These are phyloP conservation scores for Drosophila gunungcola DNA, from an alignment of 1,140 invertebrate species.

Conservation along the genomic window DNA sequence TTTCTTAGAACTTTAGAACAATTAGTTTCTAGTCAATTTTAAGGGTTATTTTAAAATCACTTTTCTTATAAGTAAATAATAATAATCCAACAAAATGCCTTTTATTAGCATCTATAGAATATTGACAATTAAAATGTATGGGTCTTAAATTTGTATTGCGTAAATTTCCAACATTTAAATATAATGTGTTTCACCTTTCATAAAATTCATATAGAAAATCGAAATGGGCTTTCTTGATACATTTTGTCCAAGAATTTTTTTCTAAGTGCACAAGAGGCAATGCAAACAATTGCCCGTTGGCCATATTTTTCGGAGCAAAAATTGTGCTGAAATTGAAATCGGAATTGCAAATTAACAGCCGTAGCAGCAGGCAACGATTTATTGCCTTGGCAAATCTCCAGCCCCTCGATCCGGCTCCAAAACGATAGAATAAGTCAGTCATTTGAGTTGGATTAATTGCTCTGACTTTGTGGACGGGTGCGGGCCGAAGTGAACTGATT, in stretches of 20 bases:
- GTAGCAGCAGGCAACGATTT: constrained; percentile 54
- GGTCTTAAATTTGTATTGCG: too few species aligned
- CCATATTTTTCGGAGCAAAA: constrained; percentile 77
- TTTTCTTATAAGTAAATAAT: too few species aligned
- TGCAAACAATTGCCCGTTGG: constrained; percentile 49
- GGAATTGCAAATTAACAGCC: constrained; percentile 84
- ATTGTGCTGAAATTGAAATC: constrained; percentile 82
- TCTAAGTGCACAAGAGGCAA: constrained; percentile 3
- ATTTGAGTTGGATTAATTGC: constrained; percentile 80
- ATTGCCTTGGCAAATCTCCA: constrained; percentile 48
- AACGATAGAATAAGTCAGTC: constrained; percentile 57
- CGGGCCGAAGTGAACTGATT: constrained; percentile 54
- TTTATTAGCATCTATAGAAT: too few species aligned
- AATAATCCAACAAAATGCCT: too few species aligned
- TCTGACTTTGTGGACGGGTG: constrained; percentile 27
- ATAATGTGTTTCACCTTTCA: too few species aligned
- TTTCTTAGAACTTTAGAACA: too few species aligned
- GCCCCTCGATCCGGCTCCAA: background rate
- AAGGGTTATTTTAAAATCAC: too few species aligned
- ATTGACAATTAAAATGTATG: too few species aligned
- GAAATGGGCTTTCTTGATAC: background rate
- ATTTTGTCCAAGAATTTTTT: background rate
- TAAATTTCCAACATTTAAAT: too few species aligned
- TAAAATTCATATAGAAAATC: too few species aligned
- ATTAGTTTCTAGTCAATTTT: too few species aligned